A percentile compares a stretch with the other conserved stretches of the same genome.
These are phyloP conservation scores for Indicator indicator DNA, from an alignment of 2,113 vertebrate species.

Conservation along the genomic window DNA sequence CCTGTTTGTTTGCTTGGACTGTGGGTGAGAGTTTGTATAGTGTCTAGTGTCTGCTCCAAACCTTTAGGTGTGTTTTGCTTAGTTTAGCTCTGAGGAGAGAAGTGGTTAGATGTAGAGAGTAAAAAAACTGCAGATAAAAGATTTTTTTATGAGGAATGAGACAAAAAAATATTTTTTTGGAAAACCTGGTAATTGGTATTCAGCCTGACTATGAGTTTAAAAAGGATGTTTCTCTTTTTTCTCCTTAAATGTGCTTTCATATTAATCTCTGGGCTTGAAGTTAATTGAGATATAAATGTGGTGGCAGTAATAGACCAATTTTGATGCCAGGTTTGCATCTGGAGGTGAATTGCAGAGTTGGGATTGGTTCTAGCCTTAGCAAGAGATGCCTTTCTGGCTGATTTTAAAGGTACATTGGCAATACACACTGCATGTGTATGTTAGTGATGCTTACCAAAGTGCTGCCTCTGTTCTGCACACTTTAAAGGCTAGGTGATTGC, in stretches of 20 bases:
- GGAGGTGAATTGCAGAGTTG: neutral
- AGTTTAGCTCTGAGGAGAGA: neutral
- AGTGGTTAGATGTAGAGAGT: neutral
- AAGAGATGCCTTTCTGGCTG: neutral
- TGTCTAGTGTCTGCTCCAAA: neutral
- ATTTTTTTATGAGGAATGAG: neutral
- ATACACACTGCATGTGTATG: neutral
- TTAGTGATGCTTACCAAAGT: neutral
- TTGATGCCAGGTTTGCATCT: neutral
- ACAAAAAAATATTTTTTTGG: neutral
- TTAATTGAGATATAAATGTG: neutral
- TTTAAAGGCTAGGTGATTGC: neutral
- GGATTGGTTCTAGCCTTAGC: neutral
- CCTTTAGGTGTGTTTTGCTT: neutral
- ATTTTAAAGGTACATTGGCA: neutral
- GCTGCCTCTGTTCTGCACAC: neutral
- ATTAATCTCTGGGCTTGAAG: neutral
- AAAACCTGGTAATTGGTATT: neutral
- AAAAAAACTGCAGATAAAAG: neutral
- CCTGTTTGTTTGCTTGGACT: neutral
- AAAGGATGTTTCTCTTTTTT: neutral
- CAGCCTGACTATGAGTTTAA: neutral
- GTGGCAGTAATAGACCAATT: neutral
- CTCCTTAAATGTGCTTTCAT: neutral
- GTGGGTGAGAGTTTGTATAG: neutral